phyloP scores from a whole-genome alignment of 2,888 invertebrate species.

The Octodonta nipae region DNA sequence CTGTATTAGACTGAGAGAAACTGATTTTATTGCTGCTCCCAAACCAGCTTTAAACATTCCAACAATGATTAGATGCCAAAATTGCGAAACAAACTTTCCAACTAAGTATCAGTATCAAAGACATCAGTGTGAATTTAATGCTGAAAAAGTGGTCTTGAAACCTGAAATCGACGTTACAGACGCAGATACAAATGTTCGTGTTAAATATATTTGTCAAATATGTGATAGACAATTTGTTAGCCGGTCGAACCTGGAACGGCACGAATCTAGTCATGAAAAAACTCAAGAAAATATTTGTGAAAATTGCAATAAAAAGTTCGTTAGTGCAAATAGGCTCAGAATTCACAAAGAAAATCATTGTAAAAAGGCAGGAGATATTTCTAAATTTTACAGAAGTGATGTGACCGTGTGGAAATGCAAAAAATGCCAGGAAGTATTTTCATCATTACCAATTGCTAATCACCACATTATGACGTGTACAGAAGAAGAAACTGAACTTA shows the following conservation, averaged over 20 bases:
- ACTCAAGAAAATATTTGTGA: conserved; percentile 32
- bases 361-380: conserved; percentile 34
- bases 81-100: conserved; percentile 35
- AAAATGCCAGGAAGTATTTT: conserved; percentile 34
- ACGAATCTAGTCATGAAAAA: conserved; percentile 31
- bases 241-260: conserved; percentile 32
- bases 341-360: conserved; percentile 37
- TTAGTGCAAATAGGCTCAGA: conserved; percentile 33
- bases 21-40: too few relatives aligned
- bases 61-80: conserved; percentile 33
- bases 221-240: conserved; percentile 35
- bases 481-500: conserved; percentile 12
- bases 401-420: conserved; percentile 35
- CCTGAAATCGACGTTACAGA: conserved; percentile 29
- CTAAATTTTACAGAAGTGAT: conserved; percentile 35
- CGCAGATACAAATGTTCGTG: conserved; percentile 27
- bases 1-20: conserved; percentile 11
- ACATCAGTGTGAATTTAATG: conserved; percentile 36
- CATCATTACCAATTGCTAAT: conserved; percentile 26
- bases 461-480: conserved; percentile 25
- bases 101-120: conserved; percentile 37
- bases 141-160: conserved; percentile 29
- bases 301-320: conserved; percentile 34
- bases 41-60: conserved; percentile 23
- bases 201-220: conserved; percentile 30